These are phyloP conservation scores for Cyphomyrus plagiostoma DNA, from an alignment of 2,113 vertebrate species.

Conservation along the genomic window DNA sequence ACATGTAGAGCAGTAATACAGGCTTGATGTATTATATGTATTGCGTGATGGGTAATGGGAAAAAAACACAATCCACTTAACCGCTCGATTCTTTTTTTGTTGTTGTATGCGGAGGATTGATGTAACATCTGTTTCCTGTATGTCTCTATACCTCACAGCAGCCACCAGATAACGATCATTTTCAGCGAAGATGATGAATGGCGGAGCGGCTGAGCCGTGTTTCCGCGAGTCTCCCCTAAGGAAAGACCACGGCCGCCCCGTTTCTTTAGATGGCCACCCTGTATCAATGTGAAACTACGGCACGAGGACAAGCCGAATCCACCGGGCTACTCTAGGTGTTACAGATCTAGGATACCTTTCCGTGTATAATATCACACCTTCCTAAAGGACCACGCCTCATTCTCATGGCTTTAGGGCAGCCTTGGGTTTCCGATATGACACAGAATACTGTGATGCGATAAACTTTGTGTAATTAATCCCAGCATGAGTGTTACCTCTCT, in stretches of 20 bases:
- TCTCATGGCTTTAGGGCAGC: conserved; percentile 24
- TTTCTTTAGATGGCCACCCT: conserved; percentile 31
- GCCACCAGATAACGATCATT: neutral
- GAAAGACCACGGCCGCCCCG: conserved; percentile 24
- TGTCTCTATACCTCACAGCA: neutral
- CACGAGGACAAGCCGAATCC: conserved; percentile 22
- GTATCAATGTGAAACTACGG: conserved; percentile 36
- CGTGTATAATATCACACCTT: conserved; percentile 44
- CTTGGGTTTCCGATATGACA: conserved; percentile 18
- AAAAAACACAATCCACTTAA: neutral
- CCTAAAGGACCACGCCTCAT: conserved; percentile 31
- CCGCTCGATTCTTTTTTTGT: neutral
- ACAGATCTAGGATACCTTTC: conserved; percentile 39
- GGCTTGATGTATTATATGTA: neutral
- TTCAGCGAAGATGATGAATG: neutral
- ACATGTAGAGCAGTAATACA: neutral
- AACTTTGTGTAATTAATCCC: neutral
- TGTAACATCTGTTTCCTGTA: neutral
- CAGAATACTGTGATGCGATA: neutral
- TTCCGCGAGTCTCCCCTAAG: neutral
- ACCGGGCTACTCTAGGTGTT: conserved; percentile 27
- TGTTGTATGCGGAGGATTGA: neutral
- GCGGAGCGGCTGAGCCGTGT: conserved; percentile 9
- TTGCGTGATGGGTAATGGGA: neutral
- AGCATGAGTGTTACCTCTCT: neutral